Evolutionary conservation across 2,888 invertebrate genomes (phyloP).

Genomic region (Nomada lathburiana): DNA sequence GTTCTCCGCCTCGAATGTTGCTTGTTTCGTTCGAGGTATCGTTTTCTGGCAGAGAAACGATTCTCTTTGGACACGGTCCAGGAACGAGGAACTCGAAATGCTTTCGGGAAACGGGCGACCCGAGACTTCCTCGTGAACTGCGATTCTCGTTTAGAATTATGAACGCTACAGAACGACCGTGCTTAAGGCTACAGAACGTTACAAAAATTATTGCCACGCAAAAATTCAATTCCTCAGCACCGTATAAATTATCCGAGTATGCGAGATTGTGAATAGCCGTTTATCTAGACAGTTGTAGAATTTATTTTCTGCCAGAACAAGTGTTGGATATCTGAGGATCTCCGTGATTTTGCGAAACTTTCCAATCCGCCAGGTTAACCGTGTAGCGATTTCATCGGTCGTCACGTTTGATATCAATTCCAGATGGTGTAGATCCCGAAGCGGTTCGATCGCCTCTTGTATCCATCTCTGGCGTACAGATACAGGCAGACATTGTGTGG

Average conservation of each 20-base stretch:
- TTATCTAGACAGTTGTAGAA: too few relatives aligned
- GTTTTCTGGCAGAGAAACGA: conserved; percentile 17
- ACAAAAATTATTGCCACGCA: too few relatives aligned
- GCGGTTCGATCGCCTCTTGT: conserved; percentile 11
- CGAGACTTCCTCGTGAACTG: background rate
- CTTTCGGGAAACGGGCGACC: background rate
- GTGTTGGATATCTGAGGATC: background rate
- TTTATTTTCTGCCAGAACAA: too few relatives aligned
- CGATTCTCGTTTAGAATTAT: too few relatives aligned
- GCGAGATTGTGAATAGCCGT: too few relatives aligned
- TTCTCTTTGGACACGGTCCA: conserved; percentile 31
- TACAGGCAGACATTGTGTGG: conserved; percentile 15
- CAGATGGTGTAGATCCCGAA: conserved; percentile 9
- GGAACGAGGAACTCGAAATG: conserved; percentile 1
- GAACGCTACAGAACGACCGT: too few relatives aligned
- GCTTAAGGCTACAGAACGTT: too few relatives aligned
- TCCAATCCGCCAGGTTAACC: background rate
- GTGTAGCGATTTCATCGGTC: background rate
- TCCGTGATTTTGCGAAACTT: background rate
- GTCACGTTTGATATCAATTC: conserved; percentile 16
- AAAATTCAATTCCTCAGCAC: too few relatives aligned
- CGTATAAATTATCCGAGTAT: too few relatives aligned
- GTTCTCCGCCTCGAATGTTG: conserved; percentile 23
- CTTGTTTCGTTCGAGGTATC: conserved; percentile 20
- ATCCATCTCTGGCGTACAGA: background rate